Conservation (phyloP, 2,113 vertebrate genomes). For the Burhinus oedicnemus region DNA sequence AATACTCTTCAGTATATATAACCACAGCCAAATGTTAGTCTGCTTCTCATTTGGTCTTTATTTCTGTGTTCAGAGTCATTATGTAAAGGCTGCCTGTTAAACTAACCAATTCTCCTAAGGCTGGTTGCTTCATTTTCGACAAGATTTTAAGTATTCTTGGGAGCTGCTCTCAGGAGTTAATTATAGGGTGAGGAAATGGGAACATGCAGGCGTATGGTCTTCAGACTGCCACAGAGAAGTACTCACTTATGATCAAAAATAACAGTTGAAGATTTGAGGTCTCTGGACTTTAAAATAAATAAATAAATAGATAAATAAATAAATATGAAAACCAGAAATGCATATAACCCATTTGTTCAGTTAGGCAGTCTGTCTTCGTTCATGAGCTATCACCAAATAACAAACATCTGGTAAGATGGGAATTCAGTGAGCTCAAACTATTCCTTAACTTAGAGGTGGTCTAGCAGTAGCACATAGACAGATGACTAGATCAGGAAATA, state of each 20-base stretch:
- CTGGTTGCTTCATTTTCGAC: background rate
- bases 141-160: background rate
- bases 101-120: background rate
- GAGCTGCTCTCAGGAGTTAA: background rate
- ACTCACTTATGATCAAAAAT: background rate
- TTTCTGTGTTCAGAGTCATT: background rate
- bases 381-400: background rate
- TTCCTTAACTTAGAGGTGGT: background rate
- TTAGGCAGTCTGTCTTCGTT: background rate
- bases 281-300: background rate
- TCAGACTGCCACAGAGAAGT: background rate
- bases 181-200: background rate
- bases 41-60: background rate
- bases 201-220: background rate
- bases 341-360: background rate
- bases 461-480: background rate
- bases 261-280: background rate
- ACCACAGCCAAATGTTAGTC: background rate
- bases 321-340: background rate
- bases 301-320: background rate
- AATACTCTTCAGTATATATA: background rate
- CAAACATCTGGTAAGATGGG: background rate
- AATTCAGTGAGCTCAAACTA: background rate
- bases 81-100: background rate
- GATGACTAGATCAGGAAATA: background rate